phyloP scores from a whole-genome alignment of 2,113 vertebrate species.

The Elephantulus edwardii region DNA sequence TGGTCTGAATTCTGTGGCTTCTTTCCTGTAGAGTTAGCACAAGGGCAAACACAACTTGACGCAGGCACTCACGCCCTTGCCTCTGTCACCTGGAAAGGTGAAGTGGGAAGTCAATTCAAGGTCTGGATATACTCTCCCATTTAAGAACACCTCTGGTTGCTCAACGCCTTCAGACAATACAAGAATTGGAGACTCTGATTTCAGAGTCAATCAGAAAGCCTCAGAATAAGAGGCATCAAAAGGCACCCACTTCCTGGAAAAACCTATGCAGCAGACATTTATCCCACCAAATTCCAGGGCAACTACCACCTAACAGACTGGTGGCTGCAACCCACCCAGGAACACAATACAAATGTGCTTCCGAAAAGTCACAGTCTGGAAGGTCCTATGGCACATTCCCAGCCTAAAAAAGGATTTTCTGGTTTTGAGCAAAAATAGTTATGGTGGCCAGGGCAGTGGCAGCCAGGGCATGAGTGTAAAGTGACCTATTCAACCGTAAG shows the following conservation, averaged over 20 bases:
- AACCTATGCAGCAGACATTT: background rate
- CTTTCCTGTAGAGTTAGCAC: background rate
- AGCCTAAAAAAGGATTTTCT: background rate
- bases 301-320: background rate
- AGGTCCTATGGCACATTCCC: background rate
- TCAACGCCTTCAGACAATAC: background rate
- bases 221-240: background rate
- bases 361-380: background rate
- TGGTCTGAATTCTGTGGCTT: background rate
- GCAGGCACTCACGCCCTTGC: background rate
- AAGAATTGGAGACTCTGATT: background rate
- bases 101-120: background rate
- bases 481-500: conserved; percentile 3
- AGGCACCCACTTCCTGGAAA: background rate
- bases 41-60: background rate
- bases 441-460: background rate
- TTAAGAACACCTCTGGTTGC: background rate
- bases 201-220: background rate
- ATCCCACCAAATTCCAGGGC: background rate
- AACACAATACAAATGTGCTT: background rate
- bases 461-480: background rate
- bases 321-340: background rate
- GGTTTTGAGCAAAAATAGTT: background rate
- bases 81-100: background rate
- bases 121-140: background rate